A percentile compares a stretch with the other conserved stretches of the same genome.
phyloP scores from a whole-genome alignment of 2,113 vertebrate species.

The Elachura formosa region DNA sequence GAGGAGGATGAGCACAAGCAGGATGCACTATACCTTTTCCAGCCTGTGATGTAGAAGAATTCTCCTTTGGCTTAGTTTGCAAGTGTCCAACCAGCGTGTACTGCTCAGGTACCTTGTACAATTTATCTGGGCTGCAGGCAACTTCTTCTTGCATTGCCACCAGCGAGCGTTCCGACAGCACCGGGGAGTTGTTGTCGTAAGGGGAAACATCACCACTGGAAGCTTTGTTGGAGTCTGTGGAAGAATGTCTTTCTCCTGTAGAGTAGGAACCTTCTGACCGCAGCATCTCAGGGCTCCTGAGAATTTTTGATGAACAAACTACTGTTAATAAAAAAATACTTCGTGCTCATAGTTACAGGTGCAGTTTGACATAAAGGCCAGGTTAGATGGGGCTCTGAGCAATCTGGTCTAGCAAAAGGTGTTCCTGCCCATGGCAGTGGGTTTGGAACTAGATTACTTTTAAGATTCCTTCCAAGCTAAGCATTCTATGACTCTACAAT shows the following conservation, averaged over 20 bases:
- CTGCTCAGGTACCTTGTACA: slow-evolving; percentile 74
- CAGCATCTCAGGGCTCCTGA: slow-evolving; percentile 78
- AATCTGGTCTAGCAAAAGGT: not conserved
- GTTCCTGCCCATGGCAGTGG: not conserved
- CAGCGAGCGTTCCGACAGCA: slow-evolving; percentile 80
- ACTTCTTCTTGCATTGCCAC: slow-evolving; percentile 72
- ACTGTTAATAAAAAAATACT: not conserved
- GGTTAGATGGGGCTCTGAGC: not conserved
- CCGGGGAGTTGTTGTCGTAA: slow-evolving; percentile 95
- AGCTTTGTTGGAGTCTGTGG: slow-evolving; percentile 87
- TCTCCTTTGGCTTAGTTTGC: slow-evolving; percentile 75
- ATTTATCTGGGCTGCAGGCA: slow-evolving; percentile 66
- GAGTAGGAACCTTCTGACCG: slow-evolving; percentile 76
- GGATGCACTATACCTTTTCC: slow-evolving; percentile 75
- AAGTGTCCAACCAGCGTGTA: slow-evolving; percentile 64
- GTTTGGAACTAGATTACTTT: not conserved
- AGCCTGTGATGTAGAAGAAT: slow-evolving; percentile 68
- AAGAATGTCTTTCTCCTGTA: slow-evolving; percentile 80
- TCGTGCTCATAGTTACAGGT: not conserved
- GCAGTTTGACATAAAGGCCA: not conserved
- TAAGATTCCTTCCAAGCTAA: not conserved
- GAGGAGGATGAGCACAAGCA: not conserved
- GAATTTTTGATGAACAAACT: slow-evolving; percentile 40
- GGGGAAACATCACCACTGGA: slow-evolving; percentile 95
- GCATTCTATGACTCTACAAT: not conserved